Evolutionary conservation across 1,140 invertebrate species (phyloP).

Genomic region (Bombus superbus): DNA sequence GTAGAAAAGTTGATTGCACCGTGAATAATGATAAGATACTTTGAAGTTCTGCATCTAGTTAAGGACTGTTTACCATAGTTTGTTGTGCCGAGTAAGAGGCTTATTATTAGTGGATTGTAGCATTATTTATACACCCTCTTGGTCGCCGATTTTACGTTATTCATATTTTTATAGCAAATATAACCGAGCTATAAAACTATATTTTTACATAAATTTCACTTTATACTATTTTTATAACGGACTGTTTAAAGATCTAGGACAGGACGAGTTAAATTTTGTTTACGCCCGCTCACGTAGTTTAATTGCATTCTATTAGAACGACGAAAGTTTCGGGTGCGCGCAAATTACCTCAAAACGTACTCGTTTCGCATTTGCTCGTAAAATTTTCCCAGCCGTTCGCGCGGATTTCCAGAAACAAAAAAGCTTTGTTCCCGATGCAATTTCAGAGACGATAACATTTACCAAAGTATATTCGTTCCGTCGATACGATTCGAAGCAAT

Average conservation of each 20-base stretch:
- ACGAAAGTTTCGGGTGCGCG: background rate
- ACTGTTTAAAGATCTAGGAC: background rate
- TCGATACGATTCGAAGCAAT: background rate
- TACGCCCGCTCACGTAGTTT: background rate
- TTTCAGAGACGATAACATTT: too few species aligned
- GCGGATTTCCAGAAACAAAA: background rate
- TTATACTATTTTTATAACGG: background rate
- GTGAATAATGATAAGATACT: background rate
- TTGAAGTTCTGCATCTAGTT: background rate
- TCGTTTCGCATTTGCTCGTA: background rate
- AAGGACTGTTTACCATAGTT: background rate
- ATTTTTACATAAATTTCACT: background rate
- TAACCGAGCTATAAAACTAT: too few species aligned
- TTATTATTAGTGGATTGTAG: background rate
- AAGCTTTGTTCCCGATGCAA: background rate
- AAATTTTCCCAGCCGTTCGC: background rate
- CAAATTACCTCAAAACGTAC: background rate
- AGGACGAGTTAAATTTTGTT: background rate
- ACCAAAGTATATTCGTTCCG: too few species aligned
- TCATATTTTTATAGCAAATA: background rate
- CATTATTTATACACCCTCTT: too few species aligned
- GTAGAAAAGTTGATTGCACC: background rate
- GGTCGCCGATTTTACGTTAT: background rate
- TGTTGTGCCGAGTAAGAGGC: background rate
- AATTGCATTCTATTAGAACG: slow-evolving; percentile 13